These are phyloP conservation scores for Leucophenga montana DNA, from an alignment of 2,888 invertebrate species.

Conservation along the genomic window DNA sequence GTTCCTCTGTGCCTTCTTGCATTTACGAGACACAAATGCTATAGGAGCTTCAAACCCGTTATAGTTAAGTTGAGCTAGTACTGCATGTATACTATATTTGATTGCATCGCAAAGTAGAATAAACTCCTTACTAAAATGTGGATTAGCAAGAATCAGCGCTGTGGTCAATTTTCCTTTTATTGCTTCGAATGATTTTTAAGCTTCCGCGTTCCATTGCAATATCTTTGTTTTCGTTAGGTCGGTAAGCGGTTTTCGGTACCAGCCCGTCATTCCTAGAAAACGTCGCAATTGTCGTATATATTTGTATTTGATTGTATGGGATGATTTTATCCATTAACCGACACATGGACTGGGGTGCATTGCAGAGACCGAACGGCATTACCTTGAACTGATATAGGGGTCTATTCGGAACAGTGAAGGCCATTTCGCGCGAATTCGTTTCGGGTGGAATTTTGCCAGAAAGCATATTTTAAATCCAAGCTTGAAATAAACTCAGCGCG, in stretches of 20 bases:
- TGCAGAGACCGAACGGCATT: constrained; percentile 42
- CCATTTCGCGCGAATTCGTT: constrained; percentile 35
- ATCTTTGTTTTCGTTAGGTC: no score
- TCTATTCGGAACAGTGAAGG: constrained; percentile 47
- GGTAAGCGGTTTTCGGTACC: constrained; percentile 23
- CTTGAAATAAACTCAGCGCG: constrained; percentile 33
- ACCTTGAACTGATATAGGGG: constrained; percentile 33
- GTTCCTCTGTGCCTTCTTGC: no score
- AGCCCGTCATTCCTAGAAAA: constrained; percentile 28
- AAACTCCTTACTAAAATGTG: no score
- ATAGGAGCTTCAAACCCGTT: no score
- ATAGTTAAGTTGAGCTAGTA: no score
- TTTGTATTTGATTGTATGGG: constrained; percentile 17
- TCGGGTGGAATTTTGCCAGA: constrained; percentile 35
- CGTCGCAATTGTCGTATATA: constrained; percentile 17
- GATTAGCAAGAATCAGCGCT: no score
- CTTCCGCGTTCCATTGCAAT: no score
- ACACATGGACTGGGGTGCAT: constrained; percentile 37
- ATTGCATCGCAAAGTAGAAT: no score
- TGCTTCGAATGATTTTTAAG: no score
- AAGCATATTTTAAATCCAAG: constrained; percentile 41
- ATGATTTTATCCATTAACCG: constrained; percentile 33
- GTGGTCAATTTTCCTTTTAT: no score
- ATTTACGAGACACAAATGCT: no score
- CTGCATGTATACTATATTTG: no score